Evolutionary conservation across 2,888 invertebrate genomes (phyloP), one percentile per base, ranked within the genome.

Genomic region (Noctua janthe): DNA sequence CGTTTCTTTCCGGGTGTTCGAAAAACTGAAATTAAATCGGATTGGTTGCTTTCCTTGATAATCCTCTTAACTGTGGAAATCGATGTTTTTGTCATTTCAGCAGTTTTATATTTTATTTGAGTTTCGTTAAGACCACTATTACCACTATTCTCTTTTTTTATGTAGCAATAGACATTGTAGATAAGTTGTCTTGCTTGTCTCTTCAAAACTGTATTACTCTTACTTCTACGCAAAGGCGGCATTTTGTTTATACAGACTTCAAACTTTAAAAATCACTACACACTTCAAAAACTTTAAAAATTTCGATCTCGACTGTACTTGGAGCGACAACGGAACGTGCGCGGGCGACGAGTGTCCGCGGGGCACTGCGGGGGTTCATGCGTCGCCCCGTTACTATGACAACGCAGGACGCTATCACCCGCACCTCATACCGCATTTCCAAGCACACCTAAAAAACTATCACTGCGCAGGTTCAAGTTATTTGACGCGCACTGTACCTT

Each of bases 261-360:
- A 59, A 59, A 59, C 59, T 59, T 59, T 59, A 59, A 59, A 59
- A 59, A 59, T 35, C n/a, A 59, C 59, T n/a, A 59, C n/a, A n/a
- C n/a, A 59, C n/a, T 59, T 59, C 59, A 62, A 62, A 62, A 62
- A 62, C 59, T 62, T 59, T 62, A 62, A 62, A 62, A 62, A 62
- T 13, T n/a, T 62, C 29, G 59, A 59, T 59, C n/a, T 59, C 59
- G 59, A 59, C 59, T 59, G n/a, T 59, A 59, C 59, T 59, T 59
- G 59, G 11, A n/a, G 59, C 59, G n/a, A 59, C 59, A 59, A n/a
- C 59, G n/a, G 59, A 29, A 62, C 29, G n/a, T n/a, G 59, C 59
- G 59, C 59, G 29, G 59, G 59, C 59, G 59, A 62, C 59, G 59
- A n/a, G n/a, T 59, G 59, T 59, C 59, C 59, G 59, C 59, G 59